A percentile compares a stretch with the other conserved stretches of the same genome.
phyloP scores from a whole-genome alignment of 1,140 invertebrate species.

The Saccostrea echinata region DNA sequence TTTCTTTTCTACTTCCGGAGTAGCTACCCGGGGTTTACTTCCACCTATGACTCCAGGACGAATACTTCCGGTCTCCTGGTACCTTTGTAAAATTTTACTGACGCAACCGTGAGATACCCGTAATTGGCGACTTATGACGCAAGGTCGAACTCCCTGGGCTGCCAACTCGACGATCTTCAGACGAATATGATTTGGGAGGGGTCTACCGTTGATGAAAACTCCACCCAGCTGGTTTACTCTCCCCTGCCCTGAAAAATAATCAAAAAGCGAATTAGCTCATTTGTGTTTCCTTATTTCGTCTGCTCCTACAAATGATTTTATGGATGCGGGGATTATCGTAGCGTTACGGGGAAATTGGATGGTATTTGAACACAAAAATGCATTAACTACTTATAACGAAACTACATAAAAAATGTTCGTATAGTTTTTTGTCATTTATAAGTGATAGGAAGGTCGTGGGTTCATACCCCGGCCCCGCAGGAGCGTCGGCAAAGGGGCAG shows the following conservation, averaged over 20 bases:
- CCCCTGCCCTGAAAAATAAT: slow-evolving; percentile 74
- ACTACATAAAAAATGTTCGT: too few species aligned
- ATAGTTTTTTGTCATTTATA: too few species aligned
- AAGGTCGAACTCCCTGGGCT: slow-evolving; percentile 94
- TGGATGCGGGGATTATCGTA: too few species aligned
- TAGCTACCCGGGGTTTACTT: slow-evolving; percentile 99
- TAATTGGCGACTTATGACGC: slow-evolving; percentile 95
- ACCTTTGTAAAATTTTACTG: slow-evolving; percentile 95
- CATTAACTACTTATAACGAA: too few species aligned
- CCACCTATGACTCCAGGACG: slow-evolving; percentile 99
- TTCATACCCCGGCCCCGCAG: too few species aligned
- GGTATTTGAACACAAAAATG: too few species aligned
- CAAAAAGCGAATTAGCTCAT: too few species aligned
- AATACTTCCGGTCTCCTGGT: slow-evolving; percentile 96
- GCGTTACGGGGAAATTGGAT: too few species aligned
- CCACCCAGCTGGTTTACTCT: slow-evolving; percentile 99
- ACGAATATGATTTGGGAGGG: slow-evolving; percentile 95
- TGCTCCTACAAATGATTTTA: too few species aligned
- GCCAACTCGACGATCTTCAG: slow-evolving; percentile 97
- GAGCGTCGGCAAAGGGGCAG: too few species aligned
- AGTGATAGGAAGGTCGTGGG: too few species aligned
- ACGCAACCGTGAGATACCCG: slow-evolving; percentile 97
- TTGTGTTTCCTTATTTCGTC: too few species aligned
- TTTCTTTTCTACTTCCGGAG: slow-evolving; percentile 97
- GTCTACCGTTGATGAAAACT: slow-evolving; percentile 97